Base-by-base conservation (phyloP, 1,140 invertebrate species). In the Drosophila kepulauana region DNA sequence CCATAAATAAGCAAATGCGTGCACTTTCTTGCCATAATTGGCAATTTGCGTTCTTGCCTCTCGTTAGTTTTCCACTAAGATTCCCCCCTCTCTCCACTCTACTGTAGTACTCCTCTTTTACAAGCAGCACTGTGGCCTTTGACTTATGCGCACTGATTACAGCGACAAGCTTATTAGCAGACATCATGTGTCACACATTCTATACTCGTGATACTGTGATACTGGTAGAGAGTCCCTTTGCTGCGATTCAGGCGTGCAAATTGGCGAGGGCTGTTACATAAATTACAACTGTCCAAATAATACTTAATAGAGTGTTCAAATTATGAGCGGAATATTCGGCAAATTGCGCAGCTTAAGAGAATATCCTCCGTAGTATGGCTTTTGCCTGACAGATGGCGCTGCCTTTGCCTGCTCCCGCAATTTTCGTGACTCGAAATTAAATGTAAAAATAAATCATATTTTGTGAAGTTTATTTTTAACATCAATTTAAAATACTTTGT, bases 1-100 rank as follows among this genome's bases (percentile, higher is more conserved):
- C 74, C 81, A 85, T 85, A 85, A 85, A 85, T 85, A 85, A 86
- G 82, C 74, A 86, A 85, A 85, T 75, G 76, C 78, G 73, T 80
- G 78, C 77, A 85, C 78, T 85, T 78, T 71, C 45, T 79, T 51
- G 43, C 65, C 70, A 85, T 85, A 85, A 85, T 85, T 85, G 82
- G 82, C 82, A 85, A 85, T 85, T 85, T 85, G 70, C 81, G 78
- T 86, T 85, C 66, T 43, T n/a, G 41, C 68, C 52, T 56, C 69
- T 65, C 66, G 81, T 84, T 84, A 84, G 81, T 84, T 78, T 58
- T 63, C 59, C 28, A 45, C 73, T 38, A 54, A 38, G 13, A 30
- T 69, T 38, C 30, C 35, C 2, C 3, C 5, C n/a, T 8, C 20
- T 0, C 25, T 13, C 11, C 45, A 33, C 54, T 33, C n/a, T 38